Conservation (phyloP, 2,113 vertebrate genomes). For the Triplophysa dalaica region DNA sequence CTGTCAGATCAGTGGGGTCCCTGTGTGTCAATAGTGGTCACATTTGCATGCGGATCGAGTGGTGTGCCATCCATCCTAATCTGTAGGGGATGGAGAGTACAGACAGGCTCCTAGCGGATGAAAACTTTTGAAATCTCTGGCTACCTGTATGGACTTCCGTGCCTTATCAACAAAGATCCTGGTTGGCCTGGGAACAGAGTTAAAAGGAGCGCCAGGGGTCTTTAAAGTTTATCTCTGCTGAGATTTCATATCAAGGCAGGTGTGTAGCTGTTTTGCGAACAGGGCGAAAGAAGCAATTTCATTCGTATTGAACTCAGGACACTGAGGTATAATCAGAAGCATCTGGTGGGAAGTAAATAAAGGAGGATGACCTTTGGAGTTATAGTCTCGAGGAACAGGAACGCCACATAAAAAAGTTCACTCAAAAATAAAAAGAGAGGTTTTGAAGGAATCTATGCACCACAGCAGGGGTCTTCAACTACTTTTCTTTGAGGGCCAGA, state of each 20-base stretch:
- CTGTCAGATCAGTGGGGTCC: constrained; percentile 56
- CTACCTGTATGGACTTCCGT: constrained; percentile 48
- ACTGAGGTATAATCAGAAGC: background rate
- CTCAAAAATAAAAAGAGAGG: background rate
- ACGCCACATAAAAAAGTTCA: constrained; percentile 9
- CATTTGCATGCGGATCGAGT: constrained; percentile 45
- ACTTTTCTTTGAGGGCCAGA: too few relatives aligned
- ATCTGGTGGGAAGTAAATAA: constrained; percentile 1
- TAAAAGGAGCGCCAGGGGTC: constrained; percentile 60
- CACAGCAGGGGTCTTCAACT: too few relatives aligned
- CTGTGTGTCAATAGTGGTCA: constrained; percentile 41
- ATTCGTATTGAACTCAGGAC: constrained; percentile 7
- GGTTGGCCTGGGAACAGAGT: constrained; percentile 47
- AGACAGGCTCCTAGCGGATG: constrained; percentile 11
- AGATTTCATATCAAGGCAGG: constrained; percentile 54
- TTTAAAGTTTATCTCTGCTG: constrained; percentile 56
- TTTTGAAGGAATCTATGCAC: background rate
- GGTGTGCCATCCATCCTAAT: constrained; percentile 47
- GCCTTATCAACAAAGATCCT: constrained; percentile 63
- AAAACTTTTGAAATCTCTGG: constrained; percentile 47
- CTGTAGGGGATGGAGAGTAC: constrained; percentile 28
- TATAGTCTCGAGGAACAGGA: background rate
- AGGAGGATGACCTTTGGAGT: constrained; percentile 16
- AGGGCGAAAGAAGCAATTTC: constrained; percentile 8
- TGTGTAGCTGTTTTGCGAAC: background rate